Base-by-base conservation (phyloP, 2,888 invertebrate genomes). In the Cosmia trapezina region DNA sequence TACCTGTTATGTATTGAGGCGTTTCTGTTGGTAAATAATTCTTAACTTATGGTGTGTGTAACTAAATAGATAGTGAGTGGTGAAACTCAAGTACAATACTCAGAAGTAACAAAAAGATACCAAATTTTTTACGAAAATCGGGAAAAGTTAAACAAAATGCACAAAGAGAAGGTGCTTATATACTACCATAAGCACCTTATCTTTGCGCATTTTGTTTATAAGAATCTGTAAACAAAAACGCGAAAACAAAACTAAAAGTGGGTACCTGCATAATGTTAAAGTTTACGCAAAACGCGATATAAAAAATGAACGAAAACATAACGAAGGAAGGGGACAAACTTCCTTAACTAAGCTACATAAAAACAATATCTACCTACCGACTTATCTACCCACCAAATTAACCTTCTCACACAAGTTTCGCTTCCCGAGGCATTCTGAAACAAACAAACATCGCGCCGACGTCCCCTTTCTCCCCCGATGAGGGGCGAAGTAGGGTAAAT, bases 361-460 rank as follows among this genome's bases (percentile, higher is more conserved):
- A 85, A 83, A 83, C 72, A 81, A 85, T 87, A 85, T 81, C 85
- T 87, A 90, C 88, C 89, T 87, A 89, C 83, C 84, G 84, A 89
- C 87, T 88, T 88, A 89, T 88, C 85, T 89, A 89, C 87, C 89
- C 86, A 85, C 86, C 83, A 86, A 90, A 91, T 90, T 90, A 92
- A 90, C 87, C 83, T 80, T 83, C 83, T 86, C 83, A 87, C 88
- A 86, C 85, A 88, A 90, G 86, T 86, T 85, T 88, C 85, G 87
- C 87, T 88, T 88, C 86, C 85, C 86, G 83, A 83, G 83, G 85
- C 82, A 83, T 88, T 88, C 79, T 78, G 87, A 85, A 89, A 88
- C 89, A 91, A 91, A 90, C 91, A 90, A 90, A 86, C 84, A 85
- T 76, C 72, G 83, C 83, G 74, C 76, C 70, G 80, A 79, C 73